Conservation (phyloP, 2,888 invertebrate genomes). For the Bombyx huttoni region DNA sequence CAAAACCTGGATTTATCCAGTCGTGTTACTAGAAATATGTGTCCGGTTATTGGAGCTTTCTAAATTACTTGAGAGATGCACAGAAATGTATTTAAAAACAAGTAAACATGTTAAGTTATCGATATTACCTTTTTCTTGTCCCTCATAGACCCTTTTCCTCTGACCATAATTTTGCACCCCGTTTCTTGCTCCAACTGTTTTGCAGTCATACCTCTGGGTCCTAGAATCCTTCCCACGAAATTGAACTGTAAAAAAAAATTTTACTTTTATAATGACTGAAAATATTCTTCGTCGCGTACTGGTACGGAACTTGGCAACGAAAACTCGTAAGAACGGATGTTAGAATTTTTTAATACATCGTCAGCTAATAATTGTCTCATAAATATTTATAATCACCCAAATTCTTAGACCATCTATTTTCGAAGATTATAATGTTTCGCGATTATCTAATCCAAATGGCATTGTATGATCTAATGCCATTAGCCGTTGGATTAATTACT, state of each 20-base stretch:
- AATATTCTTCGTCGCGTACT: background rate
- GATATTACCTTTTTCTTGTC: slow-evolving; percentile 97
- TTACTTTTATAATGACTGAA: background rate
- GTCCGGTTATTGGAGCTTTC: background rate
- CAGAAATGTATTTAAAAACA: background rate
- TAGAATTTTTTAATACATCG: slow-evolving; percentile 1
- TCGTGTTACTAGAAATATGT: background rate
- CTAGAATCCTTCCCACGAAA: slow-evolving; percentile 99
- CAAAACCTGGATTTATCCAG: background rate
- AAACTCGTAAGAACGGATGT: slow-evolving; percentile 1
- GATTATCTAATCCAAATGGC: slow-evolving; percentile 4
- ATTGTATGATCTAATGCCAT: slow-evolving; percentile 15
- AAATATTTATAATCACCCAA: slow-evolving; percentile 2
- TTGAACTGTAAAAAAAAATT: slow-evolving; percentile 88
- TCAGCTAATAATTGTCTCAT: slow-evolving; percentile 1
- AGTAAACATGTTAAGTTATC: background rate
- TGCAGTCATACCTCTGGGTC: slow-evolving; percentile 99
- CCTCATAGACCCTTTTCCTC: slow-evolving; percentile 99
- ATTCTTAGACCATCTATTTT: slow-evolving; percentile 2
- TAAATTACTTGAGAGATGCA: background rate
- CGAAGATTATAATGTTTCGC: slow-evolving; percentile 1
- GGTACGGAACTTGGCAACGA: slow-evolving; percentile 1
- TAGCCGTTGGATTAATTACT: slow-evolving; percentile 53
- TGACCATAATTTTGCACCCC: slow-evolving; percentile 99
- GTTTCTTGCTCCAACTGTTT: slow-evolving; percentile 99